phyloP scores from a whole-genome alignment of 2,888 invertebrate genomes.

The Chalcis sispes region DNA sequence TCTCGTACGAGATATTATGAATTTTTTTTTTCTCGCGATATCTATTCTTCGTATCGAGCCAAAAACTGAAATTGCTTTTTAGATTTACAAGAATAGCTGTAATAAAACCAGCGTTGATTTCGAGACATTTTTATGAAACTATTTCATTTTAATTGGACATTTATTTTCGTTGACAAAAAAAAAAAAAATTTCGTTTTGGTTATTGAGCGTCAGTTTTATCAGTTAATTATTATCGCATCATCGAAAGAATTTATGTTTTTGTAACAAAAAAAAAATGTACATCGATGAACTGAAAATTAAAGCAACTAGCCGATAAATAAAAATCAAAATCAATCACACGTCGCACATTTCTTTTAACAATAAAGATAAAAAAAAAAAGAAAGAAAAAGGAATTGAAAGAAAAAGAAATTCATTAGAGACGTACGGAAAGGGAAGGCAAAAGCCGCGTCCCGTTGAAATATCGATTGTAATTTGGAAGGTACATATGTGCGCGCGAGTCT shows the following conservation, averaged over 20 bases:
- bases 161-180: not conserved
- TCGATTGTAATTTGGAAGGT: conserved; percentile 52
- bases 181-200: conserved; percentile 1
- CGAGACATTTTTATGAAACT: not conserved
- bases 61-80: conserved; percentile 37
- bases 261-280: not conserved
- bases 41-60: conserved; percentile 24
- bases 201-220: no score
- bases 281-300: no score
- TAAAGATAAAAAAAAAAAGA: no score
- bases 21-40: conserved; percentile 10
- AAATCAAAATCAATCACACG: no score
- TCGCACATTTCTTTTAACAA: no score
- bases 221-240: no score
- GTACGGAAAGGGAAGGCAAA: not conserved
- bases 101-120: not conserved
- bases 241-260: no score
- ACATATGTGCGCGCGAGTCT: conserved; percentile 31
- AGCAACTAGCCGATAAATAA: not conserved
- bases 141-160: not conserved
- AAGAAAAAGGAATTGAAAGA: no score
- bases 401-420: conserved; percentile 18
- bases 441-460: conserved; percentile 45
- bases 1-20: no score
- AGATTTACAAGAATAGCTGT: conserved; percentile 20